phyloP scores from a whole-genome alignment of 2,888 invertebrate genomes.

The Kuschelorhynchus macadamiae region DNA sequence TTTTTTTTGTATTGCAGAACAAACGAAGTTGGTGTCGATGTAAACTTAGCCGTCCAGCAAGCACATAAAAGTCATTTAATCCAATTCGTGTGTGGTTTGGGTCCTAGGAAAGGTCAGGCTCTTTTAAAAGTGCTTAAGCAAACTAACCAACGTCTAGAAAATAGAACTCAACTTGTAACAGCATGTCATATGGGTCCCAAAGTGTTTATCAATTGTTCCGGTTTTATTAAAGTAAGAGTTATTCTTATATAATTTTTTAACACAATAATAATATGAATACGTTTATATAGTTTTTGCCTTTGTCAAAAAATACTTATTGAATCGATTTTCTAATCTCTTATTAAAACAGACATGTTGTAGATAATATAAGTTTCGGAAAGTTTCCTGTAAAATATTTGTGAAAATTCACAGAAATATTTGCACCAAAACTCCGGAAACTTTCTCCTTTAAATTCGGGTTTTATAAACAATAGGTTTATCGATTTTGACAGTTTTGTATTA shows the following conservation, averaged over 20 bases:
- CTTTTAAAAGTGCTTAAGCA: constrained; percentile 89
- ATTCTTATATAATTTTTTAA: neutral
- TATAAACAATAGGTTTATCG: no score
- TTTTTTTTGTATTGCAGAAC: constrained; percentile 75
- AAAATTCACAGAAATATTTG: no score
- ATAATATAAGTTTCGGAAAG: no score
- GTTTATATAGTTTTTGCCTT: neutral
- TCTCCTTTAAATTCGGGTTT: no score
- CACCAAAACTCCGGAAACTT: no score
- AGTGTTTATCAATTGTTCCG: constrained; percentile 98
- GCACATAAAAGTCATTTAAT: constrained; percentile 90
- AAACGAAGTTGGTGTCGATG: constrained; percentile 98
- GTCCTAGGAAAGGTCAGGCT: constrained; percentile 93
- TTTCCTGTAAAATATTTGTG: no score
- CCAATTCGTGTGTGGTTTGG: constrained; percentile 97
- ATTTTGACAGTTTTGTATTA: no score
- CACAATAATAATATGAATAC: neutral
- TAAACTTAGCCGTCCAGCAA: constrained; percentile 92
- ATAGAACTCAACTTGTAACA: constrained; percentile 95
- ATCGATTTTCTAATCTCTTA: no score
- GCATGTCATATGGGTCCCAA: constrained; percentile 95
- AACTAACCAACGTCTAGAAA: constrained; percentile 92
- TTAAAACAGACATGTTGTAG: no score
- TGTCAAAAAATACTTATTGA: neutral
- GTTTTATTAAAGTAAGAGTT: constrained; percentile 89